These are phyloP conservation scores for Dolichoris vasculosae DNA, from an alignment of 1,140 invertebrate genomes.

Conservation along the genomic window DNA sequence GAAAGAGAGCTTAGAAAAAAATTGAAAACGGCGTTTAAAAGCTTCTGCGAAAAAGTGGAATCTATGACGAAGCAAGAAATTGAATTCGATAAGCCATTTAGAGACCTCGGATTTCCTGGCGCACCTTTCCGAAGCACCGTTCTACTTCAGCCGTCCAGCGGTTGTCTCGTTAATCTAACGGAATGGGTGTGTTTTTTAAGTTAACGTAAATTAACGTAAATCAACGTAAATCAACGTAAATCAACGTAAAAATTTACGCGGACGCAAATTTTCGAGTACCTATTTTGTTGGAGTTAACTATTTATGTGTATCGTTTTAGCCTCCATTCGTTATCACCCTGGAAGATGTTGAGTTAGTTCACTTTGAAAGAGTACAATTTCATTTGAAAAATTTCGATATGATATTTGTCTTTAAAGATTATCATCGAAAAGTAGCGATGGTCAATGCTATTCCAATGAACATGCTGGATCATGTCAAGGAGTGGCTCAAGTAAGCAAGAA, in stretches of 20 bases:
- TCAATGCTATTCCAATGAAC: constrained; percentile 98
- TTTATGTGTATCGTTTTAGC: constrained; percentile 76
- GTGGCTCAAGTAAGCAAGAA: constrained; percentile 95
- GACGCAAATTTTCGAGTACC: no score
- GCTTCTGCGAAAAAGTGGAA: constrained; percentile 98
- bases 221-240: no score
- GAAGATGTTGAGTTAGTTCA: constrained; percentile 99
- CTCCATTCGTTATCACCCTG: constrained; percentile 97
- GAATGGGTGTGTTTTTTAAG: constrained; percentile 85
- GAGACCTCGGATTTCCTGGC: constrained; percentile 97
- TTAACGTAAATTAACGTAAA: no score
- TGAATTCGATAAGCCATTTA: constrained; percentile 99
- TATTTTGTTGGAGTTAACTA: background rate
- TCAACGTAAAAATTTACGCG: no score
- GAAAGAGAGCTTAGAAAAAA: constrained; percentile 97
- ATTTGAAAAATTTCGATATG: constrained; percentile 99
- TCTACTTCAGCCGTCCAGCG: constrained; percentile 96
- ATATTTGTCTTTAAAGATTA: constrained; percentile 99
- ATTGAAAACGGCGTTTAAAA: constrained; percentile 97
- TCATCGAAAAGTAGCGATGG: constrained; percentile 93
- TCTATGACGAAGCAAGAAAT: constrained; percentile 96
- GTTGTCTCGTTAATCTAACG: constrained; percentile 96
- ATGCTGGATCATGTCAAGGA: constrained; percentile 99
- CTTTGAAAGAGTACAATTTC: constrained; percentile 99
- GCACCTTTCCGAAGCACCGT: constrained; percentile 98